A percentile compares a stretch with the other conserved stretches of the same genome.
These are phyloP conservation scores for Poecilia velifera DNA, from an alignment of 2,797 vertebrate genomes.

Conservation along the genomic window DNA sequence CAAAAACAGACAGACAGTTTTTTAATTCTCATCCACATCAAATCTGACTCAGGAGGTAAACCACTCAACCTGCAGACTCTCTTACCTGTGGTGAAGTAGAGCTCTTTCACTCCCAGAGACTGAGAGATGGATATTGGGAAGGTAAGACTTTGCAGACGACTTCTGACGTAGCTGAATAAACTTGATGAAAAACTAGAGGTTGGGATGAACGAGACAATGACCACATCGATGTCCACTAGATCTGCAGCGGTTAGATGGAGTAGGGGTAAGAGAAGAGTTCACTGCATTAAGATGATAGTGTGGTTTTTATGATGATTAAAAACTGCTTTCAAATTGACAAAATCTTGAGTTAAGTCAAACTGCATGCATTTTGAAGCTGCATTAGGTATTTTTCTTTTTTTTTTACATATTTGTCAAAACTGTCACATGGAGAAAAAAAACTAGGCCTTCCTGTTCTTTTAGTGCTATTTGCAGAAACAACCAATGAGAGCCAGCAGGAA, in stretches of 20 bases:
- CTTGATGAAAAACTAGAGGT: neutral
- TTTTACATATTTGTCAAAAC: no score
- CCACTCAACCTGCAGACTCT: neutral
- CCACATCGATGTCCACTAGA: neutral
- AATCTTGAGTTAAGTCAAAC: neutral
- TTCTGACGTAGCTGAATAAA: neutral
- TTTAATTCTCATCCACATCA: neutral
- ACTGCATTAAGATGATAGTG: neutral
- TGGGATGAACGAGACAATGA: conserved; percentile 18
- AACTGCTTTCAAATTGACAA: neutral
- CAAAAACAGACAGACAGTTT: no score
- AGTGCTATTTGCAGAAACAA: no score
- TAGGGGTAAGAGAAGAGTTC: neutral
- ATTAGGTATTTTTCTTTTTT: no score
- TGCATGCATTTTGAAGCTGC: neutral
- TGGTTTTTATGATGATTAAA: no score
- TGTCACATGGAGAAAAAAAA: no score
- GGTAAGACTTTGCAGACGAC: rapidly evolving
- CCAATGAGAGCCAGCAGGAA: no score
- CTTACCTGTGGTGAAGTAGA: conserved; percentile 58
- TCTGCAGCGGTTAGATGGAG: conserved; percentile 6
- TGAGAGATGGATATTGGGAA: neutral
- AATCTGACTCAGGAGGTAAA: neutral
- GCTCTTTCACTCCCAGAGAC: rapidly evolving
- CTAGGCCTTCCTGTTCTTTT: no score